Evolutionary conservation across 2,797 vertebrate genomes (phyloP).

Genomic region (Cynodonichthys magdalenae): DNA sequence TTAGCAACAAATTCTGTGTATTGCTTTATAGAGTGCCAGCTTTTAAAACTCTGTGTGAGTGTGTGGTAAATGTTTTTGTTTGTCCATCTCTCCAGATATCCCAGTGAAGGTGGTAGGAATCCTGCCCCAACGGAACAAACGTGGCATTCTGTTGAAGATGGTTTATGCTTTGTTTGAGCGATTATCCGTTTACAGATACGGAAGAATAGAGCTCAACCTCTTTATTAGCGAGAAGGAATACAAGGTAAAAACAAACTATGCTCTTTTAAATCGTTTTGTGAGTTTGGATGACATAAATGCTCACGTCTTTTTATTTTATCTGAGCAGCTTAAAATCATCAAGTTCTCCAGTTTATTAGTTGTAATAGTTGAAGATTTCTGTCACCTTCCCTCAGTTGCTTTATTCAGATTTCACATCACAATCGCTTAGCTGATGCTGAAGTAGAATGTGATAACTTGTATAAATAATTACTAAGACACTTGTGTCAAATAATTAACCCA

Average conservation of each 20-base stretch:
- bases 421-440: not conserved
- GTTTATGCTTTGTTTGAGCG: conserved; percentile 86
- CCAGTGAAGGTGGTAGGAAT: conserved; percentile 90
- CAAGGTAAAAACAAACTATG: conserved; percentile 73
- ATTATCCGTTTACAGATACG: conserved; percentile 87
- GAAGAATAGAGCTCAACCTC: conserved; percentile 90
- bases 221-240: conserved; percentile 90
- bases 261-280: not conserved
- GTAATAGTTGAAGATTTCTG: too few relatives aligned
- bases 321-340: not conserved
- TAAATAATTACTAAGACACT: conserved; percentile 2
- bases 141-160: conserved; percentile 84
- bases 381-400: too few relatives aligned
- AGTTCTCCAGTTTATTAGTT: not conserved
- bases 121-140: conserved; percentile 80
- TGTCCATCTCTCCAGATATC: conserved; percentile 76
- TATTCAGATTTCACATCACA: too few relatives aligned
- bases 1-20: not conserved
- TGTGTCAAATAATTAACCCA: conserved; percentile 11
- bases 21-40: conserved; percentile 5
- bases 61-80: conserved; percentile 13
- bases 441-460: not conserved
- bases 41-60: not conserved
- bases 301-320: not conserved
- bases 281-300: not conserved